Conservation (phyloP, 2,888 invertebrate species). For the Disparrhopalites patrizii region DNA sequence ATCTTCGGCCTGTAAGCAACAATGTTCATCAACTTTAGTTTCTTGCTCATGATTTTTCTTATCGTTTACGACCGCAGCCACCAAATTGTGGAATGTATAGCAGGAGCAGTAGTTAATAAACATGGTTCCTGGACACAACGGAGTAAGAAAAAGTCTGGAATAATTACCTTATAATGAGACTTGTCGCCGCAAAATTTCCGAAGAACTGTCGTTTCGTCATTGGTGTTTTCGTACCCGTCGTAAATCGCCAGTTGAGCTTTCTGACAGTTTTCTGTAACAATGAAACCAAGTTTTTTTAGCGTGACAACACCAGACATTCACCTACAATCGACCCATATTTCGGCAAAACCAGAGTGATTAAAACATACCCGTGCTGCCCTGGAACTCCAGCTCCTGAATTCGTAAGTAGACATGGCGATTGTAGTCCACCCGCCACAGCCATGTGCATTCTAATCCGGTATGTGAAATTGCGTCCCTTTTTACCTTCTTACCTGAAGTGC, state of each 20-base stretch:
- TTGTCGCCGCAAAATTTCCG: constrained; percentile 53
- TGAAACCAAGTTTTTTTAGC: not conserved
- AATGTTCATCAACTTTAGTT: constrained; percentile 28
- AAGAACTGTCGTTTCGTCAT: constrained; percentile 44
- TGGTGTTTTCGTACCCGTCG: constrained; percentile 51
- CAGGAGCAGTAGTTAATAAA: too few relatives aligned
- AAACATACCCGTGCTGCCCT: constrained; percentile 50
- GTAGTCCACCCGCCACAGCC: constrained; percentile 53
- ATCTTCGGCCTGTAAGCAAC: constrained; percentile 50
- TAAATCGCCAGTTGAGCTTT: constrained; percentile 52
- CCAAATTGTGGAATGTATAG: too few relatives aligned
- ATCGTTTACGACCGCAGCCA: too few relatives aligned
- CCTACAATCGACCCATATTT: not conserved
- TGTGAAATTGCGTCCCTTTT: constrained; percentile 10
- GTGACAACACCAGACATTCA: not conserved
- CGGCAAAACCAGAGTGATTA: not conserved
- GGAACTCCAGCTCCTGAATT: constrained; percentile 52
- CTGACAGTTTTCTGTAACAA: constrained; percentile 51
- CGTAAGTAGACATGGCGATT: constrained; percentile 52
- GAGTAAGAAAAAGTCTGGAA: too few relatives aligned
- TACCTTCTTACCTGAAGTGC: not conserved
- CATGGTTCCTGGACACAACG: too few relatives aligned
- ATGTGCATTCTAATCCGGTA: constrained; percentile 53
- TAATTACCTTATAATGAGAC: constrained; percentile 52
- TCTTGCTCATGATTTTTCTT: constrained; percentile 34